Evolutionary conservation across 2,113 vertebrate genomes (phyloP).

Genomic region (Coregonus clupeaformis): DNA sequence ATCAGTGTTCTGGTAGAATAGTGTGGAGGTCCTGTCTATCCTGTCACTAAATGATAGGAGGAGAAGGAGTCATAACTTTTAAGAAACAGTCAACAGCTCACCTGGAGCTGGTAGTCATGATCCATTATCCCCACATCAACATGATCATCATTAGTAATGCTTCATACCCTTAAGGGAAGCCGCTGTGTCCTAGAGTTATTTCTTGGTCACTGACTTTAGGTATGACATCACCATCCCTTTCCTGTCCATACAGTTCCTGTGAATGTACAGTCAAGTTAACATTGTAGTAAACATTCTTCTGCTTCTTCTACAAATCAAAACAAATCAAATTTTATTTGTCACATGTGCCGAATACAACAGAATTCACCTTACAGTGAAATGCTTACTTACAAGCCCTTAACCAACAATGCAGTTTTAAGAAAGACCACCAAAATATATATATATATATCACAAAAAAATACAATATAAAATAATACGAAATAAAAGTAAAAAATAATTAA

Average conservation of each 20-base stretch:
- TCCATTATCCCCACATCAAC: background rate
- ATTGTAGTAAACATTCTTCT: no score
- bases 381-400: no score
- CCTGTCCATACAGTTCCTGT: background rate
- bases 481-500: no score
- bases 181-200: background rate
- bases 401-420: no score
- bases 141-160: background rate
- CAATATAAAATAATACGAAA: no score
- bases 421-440: no score
- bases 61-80: background rate
- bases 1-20: constrained; percentile 9
- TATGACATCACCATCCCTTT: constrained; percentile 10
- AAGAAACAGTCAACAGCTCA: background rate
- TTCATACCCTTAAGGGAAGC: background rate
- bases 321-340: no score
- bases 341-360: no score
- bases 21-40: background rate
- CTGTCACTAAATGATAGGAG: background rate
- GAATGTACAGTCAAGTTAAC: no score
- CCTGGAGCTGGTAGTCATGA: background rate
- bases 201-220: background rate
- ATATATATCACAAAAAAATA: no score
- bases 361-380: no score
- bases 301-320: no score